Evolutionary conservation across 2,797 vertebrate species (phyloP).

Genomic region (Alauda arvensis): DNA sequence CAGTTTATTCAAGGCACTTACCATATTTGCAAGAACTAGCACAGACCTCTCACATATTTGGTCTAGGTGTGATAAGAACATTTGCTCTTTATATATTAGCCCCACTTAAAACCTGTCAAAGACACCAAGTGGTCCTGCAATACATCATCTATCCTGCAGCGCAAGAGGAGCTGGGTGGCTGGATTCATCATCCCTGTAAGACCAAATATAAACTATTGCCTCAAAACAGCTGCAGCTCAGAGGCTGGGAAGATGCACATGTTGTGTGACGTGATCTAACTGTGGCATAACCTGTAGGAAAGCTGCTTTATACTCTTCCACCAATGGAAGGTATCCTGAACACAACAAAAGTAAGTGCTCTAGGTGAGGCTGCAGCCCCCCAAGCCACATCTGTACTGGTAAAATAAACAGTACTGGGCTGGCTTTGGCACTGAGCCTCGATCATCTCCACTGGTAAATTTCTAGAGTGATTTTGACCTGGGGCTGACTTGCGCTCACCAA

Average conservation of each 20-base stretch:
- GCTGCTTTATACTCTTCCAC: not conserved
- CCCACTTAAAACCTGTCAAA: conserved; percentile 18
- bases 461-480: not conserved
- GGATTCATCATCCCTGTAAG: not conserved
- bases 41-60: conserved; percentile 36
- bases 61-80: conserved; percentile 35
- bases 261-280: not conserved
- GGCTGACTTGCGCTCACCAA: not conserved
- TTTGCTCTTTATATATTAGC: conserved; percentile 30
- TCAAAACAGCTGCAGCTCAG: not conserved
- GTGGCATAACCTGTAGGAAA: not conserved
- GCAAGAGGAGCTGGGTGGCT: not conserved
- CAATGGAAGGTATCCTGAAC: not conserved
- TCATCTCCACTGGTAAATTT: not conserved
- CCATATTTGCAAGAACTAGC: conserved; percentile 30
- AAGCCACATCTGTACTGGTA: not conserved
- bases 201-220: not conserved
- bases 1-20: conserved; percentile 42
- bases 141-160: not conserved
- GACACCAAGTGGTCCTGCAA: conserved; percentile 20
- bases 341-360: not conserved
- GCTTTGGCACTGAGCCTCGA: not conserved
- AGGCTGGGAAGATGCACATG: not conserved
- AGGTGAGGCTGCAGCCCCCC: not conserved
- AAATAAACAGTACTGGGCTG: not conserved